These are phyloP conservation scores for Scaptomyza parva DNA, from an alignment of 2,888 invertebrate genomes.

Conservation along the genomic window DNA sequence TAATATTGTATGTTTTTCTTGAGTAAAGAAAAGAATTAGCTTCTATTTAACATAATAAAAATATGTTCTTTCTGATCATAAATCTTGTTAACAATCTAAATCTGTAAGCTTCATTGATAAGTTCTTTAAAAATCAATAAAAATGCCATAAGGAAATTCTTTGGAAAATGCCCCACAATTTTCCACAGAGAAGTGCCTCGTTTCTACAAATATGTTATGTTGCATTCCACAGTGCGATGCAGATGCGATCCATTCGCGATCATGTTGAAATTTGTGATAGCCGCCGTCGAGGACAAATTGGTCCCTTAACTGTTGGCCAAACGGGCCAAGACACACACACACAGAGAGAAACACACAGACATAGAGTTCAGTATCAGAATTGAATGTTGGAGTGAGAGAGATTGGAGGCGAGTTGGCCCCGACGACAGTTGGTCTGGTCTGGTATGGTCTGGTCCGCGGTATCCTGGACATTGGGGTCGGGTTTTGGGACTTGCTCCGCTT, in stretches of 20 bases:
- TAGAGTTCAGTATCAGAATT: constrained; percentile 19
- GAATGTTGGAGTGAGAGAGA: constrained; percentile 22
- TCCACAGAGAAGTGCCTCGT: constrained; percentile 21
- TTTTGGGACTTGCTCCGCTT: constrained; percentile 68
- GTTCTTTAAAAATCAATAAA: constrained; percentile 55
- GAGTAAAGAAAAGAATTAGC: background rate
- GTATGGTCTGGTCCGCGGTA: constrained; percentile 29
- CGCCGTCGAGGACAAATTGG: constrained; percentile 78
- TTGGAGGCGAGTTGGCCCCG: constrained; percentile 22
- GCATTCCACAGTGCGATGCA: constrained; percentile 42
- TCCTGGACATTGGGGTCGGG: constrained; percentile 16
- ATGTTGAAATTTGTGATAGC: constrained; percentile 78
- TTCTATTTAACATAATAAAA: background rate
- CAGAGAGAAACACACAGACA: constrained; percentile 23
- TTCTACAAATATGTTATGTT: constrained; percentile 23
- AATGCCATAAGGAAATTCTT: constrained; percentile 53
- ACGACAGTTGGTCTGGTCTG: constrained; percentile 56
- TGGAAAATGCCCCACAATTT: constrained; percentile 35
- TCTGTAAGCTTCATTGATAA: constrained; percentile 12
- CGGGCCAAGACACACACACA: constrained; percentile 26
- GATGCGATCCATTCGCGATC: constrained; percentile 60
- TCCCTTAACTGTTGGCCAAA: constrained; percentile 64
- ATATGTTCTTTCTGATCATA: background rate
- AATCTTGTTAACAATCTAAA: background rate
- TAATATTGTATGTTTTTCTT: background rate